phyloP scores from a whole-genome alignment of 2,888 invertebrate genomes.

The Microctonus brassicae region DNA sequence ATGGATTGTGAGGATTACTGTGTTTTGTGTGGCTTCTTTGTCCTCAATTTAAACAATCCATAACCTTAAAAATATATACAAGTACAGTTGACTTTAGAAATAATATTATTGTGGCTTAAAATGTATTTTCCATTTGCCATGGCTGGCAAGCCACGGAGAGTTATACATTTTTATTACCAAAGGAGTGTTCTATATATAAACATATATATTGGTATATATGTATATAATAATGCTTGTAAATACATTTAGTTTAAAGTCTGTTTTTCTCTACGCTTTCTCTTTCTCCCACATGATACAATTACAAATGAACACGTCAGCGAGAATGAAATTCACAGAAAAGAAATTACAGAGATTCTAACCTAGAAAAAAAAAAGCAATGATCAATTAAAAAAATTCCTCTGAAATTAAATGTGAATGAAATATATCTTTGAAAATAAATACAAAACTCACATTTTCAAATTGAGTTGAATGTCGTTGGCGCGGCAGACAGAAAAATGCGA shows the following conservation, averaged over 20 bases:
- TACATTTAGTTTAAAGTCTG: background rate
- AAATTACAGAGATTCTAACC: background rate
- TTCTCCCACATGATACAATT: constrained; percentile 18
- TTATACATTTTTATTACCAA: background rate
- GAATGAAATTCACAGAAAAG: constrained; percentile 17
- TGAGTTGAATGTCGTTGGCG: constrained; percentile 75
- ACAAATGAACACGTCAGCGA: background rate
- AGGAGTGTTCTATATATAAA: background rate
- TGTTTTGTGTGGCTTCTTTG: constrained; percentile 21
- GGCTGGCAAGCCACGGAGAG: constrained; percentile 2
- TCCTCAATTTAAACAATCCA: constrained; percentile 13
- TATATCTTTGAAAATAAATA: constrained; percentile 8
- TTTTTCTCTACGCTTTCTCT: constrained; percentile 28
- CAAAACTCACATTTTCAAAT: constrained; percentile 72
- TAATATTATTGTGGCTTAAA: background rate
- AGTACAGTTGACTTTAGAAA: background rate
- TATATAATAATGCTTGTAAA: background rate
- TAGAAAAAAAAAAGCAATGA: background rate
- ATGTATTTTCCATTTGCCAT: constrained; percentile 27
- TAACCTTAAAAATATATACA: background rate
- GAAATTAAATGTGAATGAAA: background rate
- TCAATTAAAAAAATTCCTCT: background rate
- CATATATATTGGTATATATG: background rate
- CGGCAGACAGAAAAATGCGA: constrained; percentile 75
- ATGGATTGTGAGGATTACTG: background rate